phyloP scores from a whole-genome alignment of 1,140 invertebrate species.

The Cheumatopsyche charites region DNA sequence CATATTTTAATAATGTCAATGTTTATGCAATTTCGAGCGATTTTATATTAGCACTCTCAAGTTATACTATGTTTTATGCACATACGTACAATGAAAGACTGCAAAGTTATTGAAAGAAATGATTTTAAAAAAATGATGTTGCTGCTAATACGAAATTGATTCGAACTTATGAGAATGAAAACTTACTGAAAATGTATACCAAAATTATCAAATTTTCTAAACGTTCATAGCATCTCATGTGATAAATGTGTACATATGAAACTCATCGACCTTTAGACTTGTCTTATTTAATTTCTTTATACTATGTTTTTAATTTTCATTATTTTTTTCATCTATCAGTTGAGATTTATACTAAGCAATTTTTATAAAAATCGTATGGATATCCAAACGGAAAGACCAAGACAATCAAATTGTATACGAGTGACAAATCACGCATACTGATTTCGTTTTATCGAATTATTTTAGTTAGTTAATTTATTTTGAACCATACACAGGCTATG shows the following conservation, averaged over 20 bases:
- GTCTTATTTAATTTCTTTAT: no score
- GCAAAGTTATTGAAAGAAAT: neutral
- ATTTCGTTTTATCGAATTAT: constrained; percentile 5
- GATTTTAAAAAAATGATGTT: neutral
- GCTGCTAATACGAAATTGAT: constrained; percentile 22
- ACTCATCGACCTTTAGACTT: no score
- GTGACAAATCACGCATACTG: constrained; percentile 36
- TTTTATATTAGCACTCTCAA: constrained; percentile 17
- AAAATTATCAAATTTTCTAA: no score
- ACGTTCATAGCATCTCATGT: no score
- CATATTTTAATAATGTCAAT: constrained; percentile 22
- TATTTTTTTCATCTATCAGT: no score
- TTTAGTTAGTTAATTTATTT: constrained; percentile 8
- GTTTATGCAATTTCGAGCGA: constrained; percentile 4
- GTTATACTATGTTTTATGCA: neutral
- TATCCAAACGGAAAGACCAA: constrained; percentile 28
- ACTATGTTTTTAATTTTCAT: no score
- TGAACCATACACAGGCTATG: constrained; percentile 6
- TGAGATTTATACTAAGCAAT: no score
- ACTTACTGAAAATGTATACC: no score
- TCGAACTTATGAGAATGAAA: neutral
- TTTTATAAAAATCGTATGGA: no score
- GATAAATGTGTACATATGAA: no score
- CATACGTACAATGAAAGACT: constrained; percentile 25
- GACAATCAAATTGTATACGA: constrained; percentile 46